These are phyloP conservation scores for Callipepla squamata DNA, from an alignment of 2,113 vertebrate species.

Conservation along the genomic window DNA sequence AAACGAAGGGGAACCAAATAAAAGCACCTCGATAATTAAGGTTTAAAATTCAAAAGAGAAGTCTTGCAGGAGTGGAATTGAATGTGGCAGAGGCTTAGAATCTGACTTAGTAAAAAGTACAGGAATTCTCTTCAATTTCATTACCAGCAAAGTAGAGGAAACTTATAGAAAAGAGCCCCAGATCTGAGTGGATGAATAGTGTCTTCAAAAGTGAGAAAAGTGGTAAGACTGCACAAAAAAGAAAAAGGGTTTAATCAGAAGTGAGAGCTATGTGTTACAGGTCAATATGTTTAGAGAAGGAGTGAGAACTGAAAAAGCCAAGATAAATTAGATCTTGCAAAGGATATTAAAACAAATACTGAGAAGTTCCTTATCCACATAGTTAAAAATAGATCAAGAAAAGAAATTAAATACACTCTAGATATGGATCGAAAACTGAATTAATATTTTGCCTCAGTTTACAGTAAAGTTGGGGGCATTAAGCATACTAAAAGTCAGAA, in stretches of 20 bases:
- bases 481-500: background rate
- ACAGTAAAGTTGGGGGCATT: background rate
- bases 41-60: slow-evolving; percentile 20
- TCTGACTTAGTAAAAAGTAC: background rate
- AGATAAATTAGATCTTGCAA: slow-evolving; percentile 50
- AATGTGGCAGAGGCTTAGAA: background rate
- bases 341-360: slow-evolving; percentile 58
- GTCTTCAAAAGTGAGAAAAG: slow-evolving; percentile 23
- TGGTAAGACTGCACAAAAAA: background rate
- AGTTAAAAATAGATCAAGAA: slow-evolving; percentile 63
- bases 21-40: background rate
- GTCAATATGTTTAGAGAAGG: slow-evolving; percentile 34
- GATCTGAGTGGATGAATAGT: background rate
- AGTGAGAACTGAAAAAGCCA: slow-evolving; percentile 39
- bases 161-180: background rate
- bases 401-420: slow-evolving; percentile 33
- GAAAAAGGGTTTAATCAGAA: background rate
- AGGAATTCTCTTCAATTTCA: background rate
- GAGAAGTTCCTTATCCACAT: slow-evolving; percentile 35
- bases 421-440: slow-evolving; percentile 2
- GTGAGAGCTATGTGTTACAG: slow-evolving; percentile 9
- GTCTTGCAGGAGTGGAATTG: background rate
- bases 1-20: background rate
- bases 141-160: background rate
- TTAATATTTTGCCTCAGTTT: slow-evolving; percentile 27